A percentile compares a stretch with the other conserved stretches of the same genome.
These are phyloP conservation scores for Rhea americana DNA, from an alignment of 2,113 vertebrate genomes.

Conservation along the genomic window DNA sequence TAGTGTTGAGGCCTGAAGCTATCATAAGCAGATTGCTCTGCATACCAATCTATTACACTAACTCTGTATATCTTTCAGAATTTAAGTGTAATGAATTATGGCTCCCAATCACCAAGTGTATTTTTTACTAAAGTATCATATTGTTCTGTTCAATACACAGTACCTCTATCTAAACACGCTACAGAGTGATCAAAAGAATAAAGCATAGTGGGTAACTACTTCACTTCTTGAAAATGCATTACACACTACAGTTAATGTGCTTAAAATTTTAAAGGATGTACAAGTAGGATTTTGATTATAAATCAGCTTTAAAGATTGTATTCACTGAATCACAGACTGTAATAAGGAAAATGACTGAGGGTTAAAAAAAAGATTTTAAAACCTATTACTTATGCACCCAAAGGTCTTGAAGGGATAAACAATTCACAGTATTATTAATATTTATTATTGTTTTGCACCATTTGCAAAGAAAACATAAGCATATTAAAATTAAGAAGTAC, in stretches of 20 bases:
- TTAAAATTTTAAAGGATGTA: not conserved
- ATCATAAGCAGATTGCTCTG: not conserved
- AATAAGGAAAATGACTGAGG: slow-evolving; percentile 24
- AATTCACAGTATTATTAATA: not conserved
- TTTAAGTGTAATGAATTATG: not conserved
- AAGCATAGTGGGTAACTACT: not conserved
- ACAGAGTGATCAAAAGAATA: not conserved
- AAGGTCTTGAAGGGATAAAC: not conserved
- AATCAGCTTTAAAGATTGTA: not conserved
- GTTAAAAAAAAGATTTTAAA: slow-evolving; percentile 3
- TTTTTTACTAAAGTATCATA: not conserved
- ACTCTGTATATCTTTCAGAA: not conserved
- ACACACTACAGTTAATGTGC: not conserved
- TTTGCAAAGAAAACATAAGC: slow-evolving; percentile 14
- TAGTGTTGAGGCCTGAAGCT: not conserved
- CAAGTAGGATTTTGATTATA: not conserved
- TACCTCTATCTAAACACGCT: not conserved
- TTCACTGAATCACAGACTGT: not conserved
- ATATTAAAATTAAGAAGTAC: not conserved
- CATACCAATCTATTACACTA: not conserved
- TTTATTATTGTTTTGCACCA: not conserved
- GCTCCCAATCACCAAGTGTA: not conserved
- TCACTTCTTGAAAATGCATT: not conserved
- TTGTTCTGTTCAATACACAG: not conserved
- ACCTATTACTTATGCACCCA: not conserved